Conservation (phyloP, 2,797 vertebrate species). For the Staurois parvus region DNA sequence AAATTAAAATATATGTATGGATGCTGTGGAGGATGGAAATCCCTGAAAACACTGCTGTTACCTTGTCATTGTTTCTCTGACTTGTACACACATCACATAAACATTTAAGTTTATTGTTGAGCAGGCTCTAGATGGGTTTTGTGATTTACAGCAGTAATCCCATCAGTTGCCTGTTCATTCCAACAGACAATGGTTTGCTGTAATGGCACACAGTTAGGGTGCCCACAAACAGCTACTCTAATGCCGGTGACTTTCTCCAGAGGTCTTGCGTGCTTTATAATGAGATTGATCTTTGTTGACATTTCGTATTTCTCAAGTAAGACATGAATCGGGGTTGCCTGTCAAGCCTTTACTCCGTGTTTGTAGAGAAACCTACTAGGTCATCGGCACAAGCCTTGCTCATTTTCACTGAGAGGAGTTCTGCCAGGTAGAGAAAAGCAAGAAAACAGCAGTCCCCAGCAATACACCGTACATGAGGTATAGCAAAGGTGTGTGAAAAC, state of each 20-base stretch:
- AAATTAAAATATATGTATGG: too few species aligned
- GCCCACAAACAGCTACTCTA: background rate
- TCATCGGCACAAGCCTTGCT: slow-evolving; percentile 32
- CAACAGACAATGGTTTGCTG: background rate
- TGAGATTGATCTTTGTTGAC: slow-evolving; percentile 52
- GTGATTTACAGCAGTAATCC: background rate
- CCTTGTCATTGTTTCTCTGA: background rate
- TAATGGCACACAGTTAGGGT: background rate
- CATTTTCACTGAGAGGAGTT: background rate
- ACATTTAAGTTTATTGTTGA: background rate
- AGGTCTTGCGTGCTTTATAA: slow-evolving; percentile 37
- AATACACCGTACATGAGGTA: too few species aligned
- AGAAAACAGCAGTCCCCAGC: too few species aligned
- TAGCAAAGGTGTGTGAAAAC: too few species aligned
- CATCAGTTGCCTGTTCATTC: background rate
- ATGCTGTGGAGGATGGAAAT: too few species aligned
- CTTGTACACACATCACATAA: background rate
- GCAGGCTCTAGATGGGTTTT: background rate
- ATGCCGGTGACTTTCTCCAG: slow-evolving; percentile 5
- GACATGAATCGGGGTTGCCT: background rate
- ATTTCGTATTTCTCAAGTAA: slow-evolving; percentile 39
- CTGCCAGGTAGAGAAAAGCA: background rate
- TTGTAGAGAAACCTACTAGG: slow-evolving; percentile 30
- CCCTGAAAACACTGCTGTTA: background rate
- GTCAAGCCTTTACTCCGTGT: slow-evolving; percentile 16